Evolutionary conservation across 1,140 invertebrate species (phyloP), one percentile per base, ranked within the genome.

Genomic region (Ostrea denselamellosa): DNA sequence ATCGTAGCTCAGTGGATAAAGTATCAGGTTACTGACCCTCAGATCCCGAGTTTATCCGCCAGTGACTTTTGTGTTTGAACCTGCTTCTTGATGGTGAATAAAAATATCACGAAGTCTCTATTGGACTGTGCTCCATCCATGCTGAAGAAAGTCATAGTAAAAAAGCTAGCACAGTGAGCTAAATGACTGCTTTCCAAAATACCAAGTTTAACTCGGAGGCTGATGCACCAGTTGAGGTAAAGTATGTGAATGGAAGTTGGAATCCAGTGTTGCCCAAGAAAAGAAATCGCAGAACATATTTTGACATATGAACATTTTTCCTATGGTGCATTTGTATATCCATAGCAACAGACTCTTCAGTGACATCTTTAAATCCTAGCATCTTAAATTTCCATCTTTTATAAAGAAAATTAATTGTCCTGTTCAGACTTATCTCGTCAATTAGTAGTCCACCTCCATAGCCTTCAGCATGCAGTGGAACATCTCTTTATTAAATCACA

Each of bases 111-210:
- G 1, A 89, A 65, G 56, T 86, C 85, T 82, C 52, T 87, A 22
- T 87, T 87, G n/a, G 83, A 52, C 51, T 89, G 88, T 52, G 88
- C 88, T 25, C 86, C 88, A 85, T 86, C 88, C 53, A 87, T 77
- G 52, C 82, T 85, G 34, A 89, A 9, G 34, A 53, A 89, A 19
- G 17, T 54, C 7, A 83, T 68, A 44, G 52, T 86, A 25, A 89
- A 86, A 89, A 86, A 28, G 56, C 85, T 62, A 82, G 44, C 83
- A 62, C 56, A 51, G 56, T n/a, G 17, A 89, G 28, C 28, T 51
- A 12, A 12, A 65, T 44, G 19, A 89, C 86, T 51, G 89, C 85
- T 83, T 88, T 83, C 87, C 87, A 88, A 53, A 88, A 86, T 44
- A 86, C 25, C 22, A 53, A 34, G 52, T 83, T 86, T 25, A 88